Evolutionary conservation across 1,140 invertebrate species (phyloP).

Genomic region (Diachasma alloeum): DNA sequence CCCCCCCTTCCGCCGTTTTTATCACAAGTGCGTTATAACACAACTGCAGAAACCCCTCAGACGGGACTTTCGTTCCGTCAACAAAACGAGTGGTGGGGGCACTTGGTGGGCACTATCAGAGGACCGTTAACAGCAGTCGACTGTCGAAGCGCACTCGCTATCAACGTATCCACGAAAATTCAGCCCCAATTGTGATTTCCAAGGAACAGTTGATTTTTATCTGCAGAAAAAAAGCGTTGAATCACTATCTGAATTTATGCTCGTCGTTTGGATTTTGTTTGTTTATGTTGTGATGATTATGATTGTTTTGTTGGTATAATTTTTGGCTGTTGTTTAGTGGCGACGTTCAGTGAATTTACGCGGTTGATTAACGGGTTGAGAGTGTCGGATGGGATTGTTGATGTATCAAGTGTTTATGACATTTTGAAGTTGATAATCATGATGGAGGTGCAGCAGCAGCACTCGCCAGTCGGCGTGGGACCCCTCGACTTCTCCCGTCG

Average conservation of each 20-base stretch:
- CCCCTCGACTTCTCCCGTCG: constrained; percentile 61
- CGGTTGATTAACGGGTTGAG: not conserved
- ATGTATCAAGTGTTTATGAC: not conserved
- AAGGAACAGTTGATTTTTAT: no score
- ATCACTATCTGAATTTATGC: no score
- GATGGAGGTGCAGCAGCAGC: constrained; percentile 64
- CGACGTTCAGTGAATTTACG: not conserved
- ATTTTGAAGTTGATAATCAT: constrained; percentile 35
- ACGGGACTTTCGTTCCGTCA: constrained; percentile 45
- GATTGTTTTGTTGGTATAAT: no score
- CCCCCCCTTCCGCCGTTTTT: not conserved
- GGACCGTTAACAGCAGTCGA: constrained; percentile 58
- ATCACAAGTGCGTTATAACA: constrained; percentile 28
- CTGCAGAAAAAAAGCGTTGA: no score
- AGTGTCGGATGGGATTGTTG: not conserved
- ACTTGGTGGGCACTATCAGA: constrained; percentile 47
- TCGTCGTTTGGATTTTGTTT: no score
- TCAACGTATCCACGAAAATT: constrained; percentile 35
- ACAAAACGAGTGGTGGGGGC: constrained; percentile 35
- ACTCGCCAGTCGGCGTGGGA: constrained; percentile 62
- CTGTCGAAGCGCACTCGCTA: constrained; percentile 51
- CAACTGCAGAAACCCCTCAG: constrained; percentile 22
- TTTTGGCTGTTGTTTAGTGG: no score
- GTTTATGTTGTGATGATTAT: not conserved
- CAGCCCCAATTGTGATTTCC: not conserved